phyloP scores from a whole-genome alignment of 2,113 vertebrate species.

The Dryoscopus gambensis region DNA sequence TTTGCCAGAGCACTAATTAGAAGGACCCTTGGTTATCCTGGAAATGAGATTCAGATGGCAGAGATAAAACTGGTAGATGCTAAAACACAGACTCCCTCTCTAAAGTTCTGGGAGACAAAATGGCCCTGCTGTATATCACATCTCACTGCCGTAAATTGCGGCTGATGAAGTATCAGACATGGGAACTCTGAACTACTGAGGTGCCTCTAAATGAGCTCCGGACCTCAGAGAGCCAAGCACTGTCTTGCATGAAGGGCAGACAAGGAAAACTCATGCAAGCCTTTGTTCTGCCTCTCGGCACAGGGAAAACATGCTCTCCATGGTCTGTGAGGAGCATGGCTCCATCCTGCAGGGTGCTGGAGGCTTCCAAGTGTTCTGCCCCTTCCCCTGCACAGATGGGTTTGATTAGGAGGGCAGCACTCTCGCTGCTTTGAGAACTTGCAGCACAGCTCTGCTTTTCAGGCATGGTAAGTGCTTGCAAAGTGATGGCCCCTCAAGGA shows the following conservation, averaged over 20 bases:
- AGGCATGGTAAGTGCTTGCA: neutral
- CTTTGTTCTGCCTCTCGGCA: neutral
- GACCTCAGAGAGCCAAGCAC: conserved; percentile 5
- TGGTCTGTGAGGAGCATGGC: neutral
- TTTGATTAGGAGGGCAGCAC: neutral
- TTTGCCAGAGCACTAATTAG: conserved; percentile 57
- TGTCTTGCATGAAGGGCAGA: conserved; percentile 8
- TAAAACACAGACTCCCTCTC: conserved; percentile 60
- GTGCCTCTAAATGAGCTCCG: conserved; percentile 60
- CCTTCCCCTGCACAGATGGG: neutral
- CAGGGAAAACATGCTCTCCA: neutral
- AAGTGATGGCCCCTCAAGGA: conserved; percentile 27
- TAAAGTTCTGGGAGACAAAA: conserved; percentile 66
- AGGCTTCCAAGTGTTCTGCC: neutral
- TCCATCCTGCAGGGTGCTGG: neutral
- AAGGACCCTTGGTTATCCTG: conserved; percentile 55
- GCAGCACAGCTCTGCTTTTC: neutral
- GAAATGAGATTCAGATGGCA: conserved; percentile 73
- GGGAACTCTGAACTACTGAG: conserved; percentile 64
- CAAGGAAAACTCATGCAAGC: neutral
- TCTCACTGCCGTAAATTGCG: conserved; percentile 74
- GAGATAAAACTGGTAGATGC: conserved; percentile 70
- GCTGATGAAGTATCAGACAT: conserved; percentile 63
- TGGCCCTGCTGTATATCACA: conserved; percentile 75
- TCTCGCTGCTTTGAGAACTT: neutral